Percentiles rank a stretch among this genome's conserved stretches.
These are phyloP conservation scores for Steinernema khuongi DNA, from an alignment of 1,140 invertebrate genomes.

Conservation along the genomic window DNA sequence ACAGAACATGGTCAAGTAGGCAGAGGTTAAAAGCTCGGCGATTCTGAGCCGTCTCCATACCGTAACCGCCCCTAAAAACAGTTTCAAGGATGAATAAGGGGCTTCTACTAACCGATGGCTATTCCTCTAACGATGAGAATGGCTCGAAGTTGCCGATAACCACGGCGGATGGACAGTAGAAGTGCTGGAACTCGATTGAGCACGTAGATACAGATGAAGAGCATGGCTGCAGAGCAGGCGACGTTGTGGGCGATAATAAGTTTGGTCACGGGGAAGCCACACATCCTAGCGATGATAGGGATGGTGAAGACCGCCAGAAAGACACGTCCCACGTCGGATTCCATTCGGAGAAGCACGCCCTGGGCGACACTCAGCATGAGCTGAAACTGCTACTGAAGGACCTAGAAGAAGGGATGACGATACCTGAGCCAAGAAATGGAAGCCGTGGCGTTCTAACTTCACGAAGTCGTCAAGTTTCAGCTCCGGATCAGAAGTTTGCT, in stretches of 20 bases:
- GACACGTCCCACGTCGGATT: slow-evolving; percentile 58
- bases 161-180: slow-evolving; percentile 59
- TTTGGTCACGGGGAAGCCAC: slow-evolving; percentile 60
- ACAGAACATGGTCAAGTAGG: slow-evolving; percentile 40
- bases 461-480: slow-evolving; percentile 44
- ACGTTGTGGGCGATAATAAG: slow-evolving; percentile 63
- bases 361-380: slow-evolving; percentile 60
- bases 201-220: slow-evolving; percentile 61
- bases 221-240: slow-evolving; percentile 59
- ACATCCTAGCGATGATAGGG: slow-evolving; percentile 62
- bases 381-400: slow-evolving; percentile 53
- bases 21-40: slow-evolving; percentile 35
- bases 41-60: slow-evolving; percentile 40
- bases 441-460: slow-evolving; percentile 54
- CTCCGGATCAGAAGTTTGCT: slow-evolving; percentile 44
- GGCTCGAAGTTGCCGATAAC: slow-evolving; percentile 41
- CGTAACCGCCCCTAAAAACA: slow-evolving; percentile 26
- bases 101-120: slow-evolving; percentile 26
- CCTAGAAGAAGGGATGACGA: slow-evolving; percentile 1
- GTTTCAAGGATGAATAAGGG: background rate
- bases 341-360: slow-evolving; percentile 61
- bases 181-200: slow-evolving; percentile 62
- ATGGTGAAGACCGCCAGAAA: slow-evolving; percentile 61
- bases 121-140: slow-evolving; percentile 31
- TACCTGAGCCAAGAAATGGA: slow-evolving; percentile 58